phyloP scores from a whole-genome alignment of 64 coral and sea anemone genomes.

The Montipora efflorescens region DNA sequence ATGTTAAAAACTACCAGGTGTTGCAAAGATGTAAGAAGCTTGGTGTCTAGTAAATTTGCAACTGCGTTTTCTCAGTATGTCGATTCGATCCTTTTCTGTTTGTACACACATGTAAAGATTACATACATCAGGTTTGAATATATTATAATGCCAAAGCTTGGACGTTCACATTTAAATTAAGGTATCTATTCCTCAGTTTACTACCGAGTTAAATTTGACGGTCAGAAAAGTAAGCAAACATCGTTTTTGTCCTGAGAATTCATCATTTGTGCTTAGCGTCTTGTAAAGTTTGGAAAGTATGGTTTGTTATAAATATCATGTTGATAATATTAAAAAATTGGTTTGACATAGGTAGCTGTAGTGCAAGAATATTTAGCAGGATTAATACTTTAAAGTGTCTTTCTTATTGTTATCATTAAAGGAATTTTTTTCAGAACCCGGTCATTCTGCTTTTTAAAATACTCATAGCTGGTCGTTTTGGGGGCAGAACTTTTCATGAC shows the following conservation, averaged over 20 bases:
- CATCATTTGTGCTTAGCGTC: not conserved
- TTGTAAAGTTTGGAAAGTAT: not conserved
- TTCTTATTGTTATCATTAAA: not conserved
- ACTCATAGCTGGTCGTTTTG: not conserved
- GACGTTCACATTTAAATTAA: too few relatives aligned
- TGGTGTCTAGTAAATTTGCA: too few relatives aligned
- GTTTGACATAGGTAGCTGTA: not conserved
- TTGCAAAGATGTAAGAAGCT: too few relatives aligned
- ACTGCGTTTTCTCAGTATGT: too few relatives aligned
- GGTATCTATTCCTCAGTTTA: not conserved
- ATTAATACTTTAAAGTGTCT: not conserved
- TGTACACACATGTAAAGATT: too few relatives aligned
- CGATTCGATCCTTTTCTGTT: too few relatives aligned
- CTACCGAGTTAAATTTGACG: not conserved
- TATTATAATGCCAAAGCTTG: too few relatives aligned
- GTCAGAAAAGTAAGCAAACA: not conserved
- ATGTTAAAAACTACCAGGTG: too few relatives aligned
- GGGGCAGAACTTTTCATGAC: not conserved
- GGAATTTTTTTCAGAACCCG: conserved; percentile 5
- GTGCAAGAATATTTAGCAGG: not conserved
- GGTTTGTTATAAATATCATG: not conserved
- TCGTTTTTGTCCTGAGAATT: not conserved
- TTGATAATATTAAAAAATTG: too few relatives aligned
- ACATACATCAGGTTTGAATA: too few relatives aligned
- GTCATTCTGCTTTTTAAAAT: not conserved